These are phyloP conservation scores for Pseudoatta argentina DNA, from an alignment of 1,140 invertebrate species.

Conservation along the genomic window DNA sequence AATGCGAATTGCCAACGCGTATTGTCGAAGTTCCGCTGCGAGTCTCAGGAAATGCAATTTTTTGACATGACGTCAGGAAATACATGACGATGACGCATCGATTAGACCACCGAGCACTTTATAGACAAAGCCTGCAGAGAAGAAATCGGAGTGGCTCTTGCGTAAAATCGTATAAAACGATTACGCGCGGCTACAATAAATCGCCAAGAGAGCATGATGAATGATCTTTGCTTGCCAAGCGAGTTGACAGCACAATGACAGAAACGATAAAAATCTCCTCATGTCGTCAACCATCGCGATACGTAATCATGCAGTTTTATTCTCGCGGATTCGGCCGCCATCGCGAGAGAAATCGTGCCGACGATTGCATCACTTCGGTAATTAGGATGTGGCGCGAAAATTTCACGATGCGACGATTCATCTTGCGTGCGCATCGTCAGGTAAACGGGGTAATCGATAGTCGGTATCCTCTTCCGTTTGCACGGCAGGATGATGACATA, in stretches of 20 bases:
- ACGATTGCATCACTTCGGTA: not conserved
- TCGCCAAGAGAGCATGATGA: not conserved
- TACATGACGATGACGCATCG: not conserved
- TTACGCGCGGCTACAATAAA: not conserved
- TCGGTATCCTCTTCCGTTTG: not conserved
- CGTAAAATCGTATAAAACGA: not conserved
- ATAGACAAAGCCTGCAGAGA: not conserved
- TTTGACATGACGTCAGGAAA: slow-evolving; percentile 9
- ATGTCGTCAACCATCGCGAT: not conserved
- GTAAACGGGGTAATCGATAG: not conserved
- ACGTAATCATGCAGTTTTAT: not conserved
- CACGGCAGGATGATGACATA: slow-evolving; percentile 57
- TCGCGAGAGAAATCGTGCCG: not conserved
- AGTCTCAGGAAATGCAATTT: not conserved
- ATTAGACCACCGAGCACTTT: not conserved
- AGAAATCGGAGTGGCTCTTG: not conserved
- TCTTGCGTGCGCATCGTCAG: slow-evolving; percentile 65
- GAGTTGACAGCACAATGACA: not conserved
- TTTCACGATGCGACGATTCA: not conserved
- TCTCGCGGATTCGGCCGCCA: too few relatives aligned
- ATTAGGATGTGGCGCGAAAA: too few relatives aligned
- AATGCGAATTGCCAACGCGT: not conserved
- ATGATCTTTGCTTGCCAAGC: not conserved
- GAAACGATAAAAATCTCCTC: not conserved
- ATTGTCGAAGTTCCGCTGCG: not conserved